Conservation (phyloP, 2,797 vertebrate species). For the Otolemur crassicaudatus region DNA sequence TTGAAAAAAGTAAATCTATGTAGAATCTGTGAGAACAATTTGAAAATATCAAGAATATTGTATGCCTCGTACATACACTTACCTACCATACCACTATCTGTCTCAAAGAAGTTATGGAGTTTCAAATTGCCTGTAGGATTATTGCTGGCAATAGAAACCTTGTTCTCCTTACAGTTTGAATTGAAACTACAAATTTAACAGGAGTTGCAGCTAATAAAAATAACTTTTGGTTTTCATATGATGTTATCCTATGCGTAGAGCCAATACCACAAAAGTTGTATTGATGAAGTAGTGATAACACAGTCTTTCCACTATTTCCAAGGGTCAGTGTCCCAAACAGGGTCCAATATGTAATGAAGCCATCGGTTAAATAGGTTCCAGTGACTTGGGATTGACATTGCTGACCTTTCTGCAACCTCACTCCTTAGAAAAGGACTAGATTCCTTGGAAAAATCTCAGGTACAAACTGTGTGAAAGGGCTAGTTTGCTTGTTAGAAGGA, state of each 20-base stretch:
- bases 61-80: constrained; percentile 40
- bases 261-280: neutral
- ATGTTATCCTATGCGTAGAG: constrained; percentile 11
- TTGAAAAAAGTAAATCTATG: constrained; percentile 11
- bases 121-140: neutral
- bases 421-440: neutral
- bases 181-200: neutral
- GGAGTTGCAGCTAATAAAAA: constrained; percentile 3
- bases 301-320: neutral
- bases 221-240: neutral
- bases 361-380: neutral
- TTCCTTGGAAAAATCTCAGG: neutral
- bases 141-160: neutral
- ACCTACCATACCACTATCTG: neutral
- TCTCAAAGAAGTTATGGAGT: neutral
- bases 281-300: neutral
- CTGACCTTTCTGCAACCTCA: neutral
- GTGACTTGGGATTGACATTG: neutral
- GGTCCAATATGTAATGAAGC: neutral
- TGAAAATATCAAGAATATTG: constrained; percentile 54
- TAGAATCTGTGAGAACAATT: constrained; percentile 9
- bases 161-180: neutral
- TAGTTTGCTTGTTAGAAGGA: neutral
- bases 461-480: neutral
- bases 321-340: neutral